Conservation (phyloP, 2,888 invertebrate genomes). For the Hirtodrosophila duncani region DNA sequence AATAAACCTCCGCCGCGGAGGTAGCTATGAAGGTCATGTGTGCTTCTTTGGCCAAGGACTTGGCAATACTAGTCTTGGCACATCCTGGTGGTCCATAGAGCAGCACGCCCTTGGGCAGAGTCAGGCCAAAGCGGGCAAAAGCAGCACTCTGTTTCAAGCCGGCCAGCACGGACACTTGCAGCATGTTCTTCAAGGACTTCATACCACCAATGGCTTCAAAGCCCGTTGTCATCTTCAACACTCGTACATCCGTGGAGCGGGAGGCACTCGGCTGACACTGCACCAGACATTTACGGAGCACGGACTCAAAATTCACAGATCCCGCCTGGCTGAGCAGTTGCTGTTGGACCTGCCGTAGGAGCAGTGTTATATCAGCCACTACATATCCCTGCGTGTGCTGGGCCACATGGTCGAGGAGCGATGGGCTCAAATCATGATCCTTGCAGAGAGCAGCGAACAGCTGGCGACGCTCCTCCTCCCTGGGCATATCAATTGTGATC, state of each 20-base stretch:
- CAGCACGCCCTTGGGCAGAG: conserved; percentile 81
- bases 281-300: conserved; percentile 23
- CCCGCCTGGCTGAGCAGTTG: conserved; percentile 27
- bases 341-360: conserved; percentile 77
- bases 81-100: conserved; percentile 84
- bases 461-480: conserved; percentile 76
- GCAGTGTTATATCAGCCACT: conserved; percentile 80
- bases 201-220: conserved; percentile 81
- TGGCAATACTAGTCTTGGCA: conserved; percentile 82
- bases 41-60: conserved; percentile 80
- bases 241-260: conserved; percentile 78
- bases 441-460: conserved; percentile 75
- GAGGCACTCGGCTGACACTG: conserved; percentile 75
- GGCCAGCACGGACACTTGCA: conserved; percentile 81
- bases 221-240: conserved; percentile 75
- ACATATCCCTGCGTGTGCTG: conserved; percentile 81
- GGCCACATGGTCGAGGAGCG: conserved; percentile 72
- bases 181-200: conserved; percentile 79
- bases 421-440: conserved; percentile 19
- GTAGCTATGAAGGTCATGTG: conserved; percentile 80
- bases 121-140: conserved; percentile 80
- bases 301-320: conserved; percentile 5
- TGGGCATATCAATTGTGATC: conserved; percentile 79
- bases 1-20: conserved; percentile 82
- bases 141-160: conserved; percentile 80